Percentiles rank a stretch among this genome's conserved stretches.
Evolutionary conservation across 2,797 vertebrate genomes (phyloP).

Genomic region (Sebastolobus alascanus): DNA sequence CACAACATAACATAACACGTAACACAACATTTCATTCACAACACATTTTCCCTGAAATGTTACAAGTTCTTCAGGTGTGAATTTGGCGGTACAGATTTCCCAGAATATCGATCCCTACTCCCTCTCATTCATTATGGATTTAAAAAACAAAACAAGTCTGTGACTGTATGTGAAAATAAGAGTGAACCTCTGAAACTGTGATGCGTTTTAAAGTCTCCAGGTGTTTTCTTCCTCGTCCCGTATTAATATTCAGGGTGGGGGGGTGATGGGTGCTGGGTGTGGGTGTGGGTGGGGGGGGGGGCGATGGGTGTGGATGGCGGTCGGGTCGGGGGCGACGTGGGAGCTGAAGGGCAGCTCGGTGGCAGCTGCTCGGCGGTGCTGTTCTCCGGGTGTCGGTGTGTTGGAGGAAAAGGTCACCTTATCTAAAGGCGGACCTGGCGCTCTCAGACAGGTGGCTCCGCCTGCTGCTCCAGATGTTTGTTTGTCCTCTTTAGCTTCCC

Average conservation of each 20-base stretch:
- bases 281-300: not conserved
- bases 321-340: not conserved
- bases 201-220: too few relatives aligned
- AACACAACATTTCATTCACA: too few relatives aligned
- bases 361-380: slow-evolving; percentile 45
- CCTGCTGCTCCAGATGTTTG: slow-evolving; percentile 64
- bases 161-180: too few relatives aligned
- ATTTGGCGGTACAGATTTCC: too few relatives aligned
- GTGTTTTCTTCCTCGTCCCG: not conserved
- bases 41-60: too few relatives aligned
- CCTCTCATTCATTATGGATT: too few relatives aligned
- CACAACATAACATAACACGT: too few relatives aligned
- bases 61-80: too few relatives aligned
- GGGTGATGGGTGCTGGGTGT: not conserved
- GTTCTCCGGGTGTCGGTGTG: slow-evolving; percentile 23
- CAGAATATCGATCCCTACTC: too few relatives aligned
- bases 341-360: slow-evolving; percentile 39
- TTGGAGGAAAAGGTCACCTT: slow-evolving; percentile 58
- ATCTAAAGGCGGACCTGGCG: slow-evolving; percentile 31
- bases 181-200: too few relatives aligned
- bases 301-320: not conserved
- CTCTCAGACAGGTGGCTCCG: slow-evolving; percentile 47
- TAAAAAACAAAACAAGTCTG: too few relatives aligned
- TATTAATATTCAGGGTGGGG: slow-evolving; percentile 16
- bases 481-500: slow-evolving; percentile 56